phyloP scores from a whole-genome alignment of 2,888 invertebrate genomes.

The Operophtera brumata region DNA sequence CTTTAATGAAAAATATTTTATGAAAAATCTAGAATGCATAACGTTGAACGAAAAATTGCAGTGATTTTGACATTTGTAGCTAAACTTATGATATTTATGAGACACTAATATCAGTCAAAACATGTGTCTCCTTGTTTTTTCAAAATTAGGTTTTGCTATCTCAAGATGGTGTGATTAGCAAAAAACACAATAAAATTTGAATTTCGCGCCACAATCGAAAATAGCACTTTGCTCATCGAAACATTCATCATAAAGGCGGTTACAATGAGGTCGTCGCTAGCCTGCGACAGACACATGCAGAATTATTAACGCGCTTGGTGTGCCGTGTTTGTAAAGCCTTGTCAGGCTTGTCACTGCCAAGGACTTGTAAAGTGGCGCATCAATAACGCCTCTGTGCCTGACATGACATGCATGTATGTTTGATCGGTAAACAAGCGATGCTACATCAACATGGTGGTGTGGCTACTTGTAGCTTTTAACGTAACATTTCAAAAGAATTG shows the following conservation, averaged over 20 bases:
- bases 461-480: not conserved
- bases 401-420: constrained; percentile 27
- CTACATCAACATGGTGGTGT: constrained; percentile 10
- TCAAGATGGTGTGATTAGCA: no score
- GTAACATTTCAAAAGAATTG: not conserved
- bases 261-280: constrained; percentile 20
- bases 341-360: constrained; percentile 41
- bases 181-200: no score
- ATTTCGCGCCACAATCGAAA: no score
- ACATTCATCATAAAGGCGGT: constrained; percentile 7
- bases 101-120: no score
- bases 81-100: no score
- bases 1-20: no score
- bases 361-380: constrained; percentile 32
- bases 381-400: constrained; percentile 21
- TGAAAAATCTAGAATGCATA: no score
- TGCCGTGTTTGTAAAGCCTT: constrained; percentile 26
- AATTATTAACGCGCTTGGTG: constrained; percentile 30
- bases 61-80: no score
- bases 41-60: no score
- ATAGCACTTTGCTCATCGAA: constrained; percentile 7
- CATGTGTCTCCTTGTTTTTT: no score
- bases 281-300: constrained; percentile 22
- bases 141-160: no score
- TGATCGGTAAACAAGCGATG: constrained; percentile 25